Percentiles rank a stretch among this genome's conserved stretches.
Conservation (phyloP, 2,888 invertebrate species). For the Horisme vitalbata region DNA sequence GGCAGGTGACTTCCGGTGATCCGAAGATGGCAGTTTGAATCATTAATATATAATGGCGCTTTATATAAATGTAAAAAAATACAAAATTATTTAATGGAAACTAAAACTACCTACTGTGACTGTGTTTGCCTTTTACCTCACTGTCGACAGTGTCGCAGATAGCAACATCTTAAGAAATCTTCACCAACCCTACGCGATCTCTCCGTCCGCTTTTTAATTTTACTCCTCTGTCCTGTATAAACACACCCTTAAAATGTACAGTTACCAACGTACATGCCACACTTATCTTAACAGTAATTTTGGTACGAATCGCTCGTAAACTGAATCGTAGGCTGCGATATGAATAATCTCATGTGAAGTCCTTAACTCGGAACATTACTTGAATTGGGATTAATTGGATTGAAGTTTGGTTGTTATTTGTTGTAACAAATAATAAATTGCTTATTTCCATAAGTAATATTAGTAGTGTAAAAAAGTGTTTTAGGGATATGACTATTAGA, state of each 20-base stretch:
- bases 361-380: constrained; percentile 34
- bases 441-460: no score
- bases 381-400: constrained; percentile 23
- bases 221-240: constrained; percentile 67
- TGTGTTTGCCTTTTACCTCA: no score
- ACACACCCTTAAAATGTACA: constrained; percentile 59
- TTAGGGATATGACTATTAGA: no score
- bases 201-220: constrained; percentile 71
- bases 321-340: constrained; percentile 27
- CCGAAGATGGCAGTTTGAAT: no score
- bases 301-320: constrained; percentile 31
- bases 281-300: constrained; percentile 35
- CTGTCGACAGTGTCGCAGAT: no score
- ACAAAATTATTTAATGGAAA: no score
- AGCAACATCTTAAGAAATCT: not conserved
- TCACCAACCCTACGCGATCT: constrained; percentile 51
- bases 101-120: no score
- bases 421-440: not conserved
- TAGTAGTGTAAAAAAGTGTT: no score
- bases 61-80: no score
- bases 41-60: no score
- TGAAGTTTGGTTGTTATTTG: not conserved
- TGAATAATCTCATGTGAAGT: constrained; percentile 31
- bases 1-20: no score
- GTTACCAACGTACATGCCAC: constrained; percentile 26